Conservation (phyloP, 2,113 vertebrate genomes). For the Candoia aspera region DNA sequence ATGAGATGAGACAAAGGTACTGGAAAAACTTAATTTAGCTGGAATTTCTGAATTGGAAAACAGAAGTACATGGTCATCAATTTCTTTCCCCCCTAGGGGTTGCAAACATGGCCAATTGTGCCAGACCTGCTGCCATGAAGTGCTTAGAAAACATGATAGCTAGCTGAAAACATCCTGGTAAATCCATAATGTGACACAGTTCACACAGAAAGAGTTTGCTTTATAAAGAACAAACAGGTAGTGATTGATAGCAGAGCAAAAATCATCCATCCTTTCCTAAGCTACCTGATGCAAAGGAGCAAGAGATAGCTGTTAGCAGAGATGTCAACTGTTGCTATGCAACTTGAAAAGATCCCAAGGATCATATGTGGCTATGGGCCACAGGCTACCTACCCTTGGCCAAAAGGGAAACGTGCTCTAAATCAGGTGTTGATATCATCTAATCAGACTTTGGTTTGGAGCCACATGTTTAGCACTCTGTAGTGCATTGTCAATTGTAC, state of each 20-base stretch:
- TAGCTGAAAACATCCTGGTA: not conserved
- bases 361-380: not conserved
- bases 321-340: no score
- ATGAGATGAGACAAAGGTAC: not conserved
- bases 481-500: no score
- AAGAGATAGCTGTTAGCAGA: no score
- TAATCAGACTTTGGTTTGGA: not conserved
- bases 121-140: not conserved
- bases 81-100: not conserved
- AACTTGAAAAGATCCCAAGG: not conserved
- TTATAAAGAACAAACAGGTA: no score
- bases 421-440: not conserved
- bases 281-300: no score
- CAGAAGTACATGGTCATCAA: not conserved
- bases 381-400: not conserved
- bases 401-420: not conserved
- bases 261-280: no score
- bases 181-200: not conserved
- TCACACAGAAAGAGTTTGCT: no score
- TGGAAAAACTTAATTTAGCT: not conserved
- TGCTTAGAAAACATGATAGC: not conserved
- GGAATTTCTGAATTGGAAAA: no score
- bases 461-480: not conserved
- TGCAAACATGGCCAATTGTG: not conserved
- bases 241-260: no score